phyloP scores from a whole-genome alignment of 2,888 invertebrate species.

The Synergus umbraculus region DNA sequence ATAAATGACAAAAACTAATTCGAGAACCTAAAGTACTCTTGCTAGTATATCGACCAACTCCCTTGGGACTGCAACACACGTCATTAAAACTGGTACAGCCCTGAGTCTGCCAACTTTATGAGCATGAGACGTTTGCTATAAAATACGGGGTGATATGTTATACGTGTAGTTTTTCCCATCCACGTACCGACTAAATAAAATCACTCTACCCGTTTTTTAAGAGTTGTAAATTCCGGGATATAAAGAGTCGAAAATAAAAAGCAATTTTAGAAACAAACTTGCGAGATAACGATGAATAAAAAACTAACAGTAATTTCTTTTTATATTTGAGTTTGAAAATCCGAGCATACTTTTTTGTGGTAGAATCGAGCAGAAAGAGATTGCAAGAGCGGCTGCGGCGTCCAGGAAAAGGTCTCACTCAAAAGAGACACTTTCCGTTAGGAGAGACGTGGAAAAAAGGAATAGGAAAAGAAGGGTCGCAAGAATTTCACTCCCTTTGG shows the following conservation, averaged over 20 bases:
- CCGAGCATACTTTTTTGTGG: constrained; percentile 18
- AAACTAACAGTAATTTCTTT: constrained; percentile 18
- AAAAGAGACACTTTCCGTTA: constrained; percentile 32
- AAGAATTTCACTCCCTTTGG: constrained; percentile 28
- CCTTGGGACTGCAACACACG: constrained; percentile 9
- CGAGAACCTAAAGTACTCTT: background rate
- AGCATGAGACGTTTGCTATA: constrained; percentile 31
- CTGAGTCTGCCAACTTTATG: constrained; percentile 30
- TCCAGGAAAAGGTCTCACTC: constrained; percentile 38
- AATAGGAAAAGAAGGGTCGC: constrained; percentile 38
- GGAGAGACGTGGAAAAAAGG: constrained; percentile 27
- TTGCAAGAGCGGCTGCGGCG: constrained; percentile 41
- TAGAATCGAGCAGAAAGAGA: constrained; percentile 39
- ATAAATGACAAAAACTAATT: background rate
- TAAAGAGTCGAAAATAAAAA: background rate
- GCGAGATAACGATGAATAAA: background rate
- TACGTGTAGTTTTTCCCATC: background rate
- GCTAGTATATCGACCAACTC: background rate
- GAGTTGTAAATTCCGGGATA: background rate
- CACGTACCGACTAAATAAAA: constrained; percentile 9
- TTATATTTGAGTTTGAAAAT: constrained; percentile 29
- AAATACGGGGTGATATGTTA: constrained; percentile 27
- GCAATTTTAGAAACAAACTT: background rate
- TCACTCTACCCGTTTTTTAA: background rate
- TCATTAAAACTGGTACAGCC: constrained; percentile 25